Evolutionary conservation across 2,888 invertebrate genomes (phyloP), one percentile per base, ranked within the genome.

Genomic region (Unio pictorum): DNA sequence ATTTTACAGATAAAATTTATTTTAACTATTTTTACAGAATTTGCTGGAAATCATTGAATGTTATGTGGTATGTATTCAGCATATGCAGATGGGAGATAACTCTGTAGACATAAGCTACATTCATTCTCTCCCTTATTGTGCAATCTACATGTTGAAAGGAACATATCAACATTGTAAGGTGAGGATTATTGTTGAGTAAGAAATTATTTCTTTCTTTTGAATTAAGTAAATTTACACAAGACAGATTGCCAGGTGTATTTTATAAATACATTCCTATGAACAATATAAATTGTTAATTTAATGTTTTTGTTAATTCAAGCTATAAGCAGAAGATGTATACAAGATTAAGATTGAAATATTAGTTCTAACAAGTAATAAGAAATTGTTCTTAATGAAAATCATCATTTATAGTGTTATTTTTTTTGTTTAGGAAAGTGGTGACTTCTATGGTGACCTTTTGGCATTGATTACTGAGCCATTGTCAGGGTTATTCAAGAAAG

Each of bases 151-250:
- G n/a, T 75, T 86, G 28, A 83, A 78, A 59, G 76, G 81, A 60
- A 79, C 85, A 1, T 87, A 86, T 72, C 65, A 68, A 11, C 87
- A 87, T 66, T 87, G 87, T 62, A 84, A 83, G 82, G 86, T 86
- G 64, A 69, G 80, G 45, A 11, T 45, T 45, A 3, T 15, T 45
- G 45, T 45, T 2, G 45, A 15, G 45, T 45, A 45, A 45, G 1
- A 45, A 45, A 45, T 45, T 15, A 45, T 45, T 45, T 45, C 15
- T 3, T 45, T 45, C 11, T 11, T 0, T 3, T 11, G 8, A 45
- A 45, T 45, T 15, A 45, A 45, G 8, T 34, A 34, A 34, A 45
- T 45, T 45, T 45, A 45, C 45, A 45, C 45, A 45, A 45, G 45
- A 45, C 6, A 45, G 30, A 7, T 6, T 30, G 30, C 6, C 30